phyloP scores from a whole-genome alignment of 2,888 invertebrate species.

The Eugnorisma glareosa region DNA sequence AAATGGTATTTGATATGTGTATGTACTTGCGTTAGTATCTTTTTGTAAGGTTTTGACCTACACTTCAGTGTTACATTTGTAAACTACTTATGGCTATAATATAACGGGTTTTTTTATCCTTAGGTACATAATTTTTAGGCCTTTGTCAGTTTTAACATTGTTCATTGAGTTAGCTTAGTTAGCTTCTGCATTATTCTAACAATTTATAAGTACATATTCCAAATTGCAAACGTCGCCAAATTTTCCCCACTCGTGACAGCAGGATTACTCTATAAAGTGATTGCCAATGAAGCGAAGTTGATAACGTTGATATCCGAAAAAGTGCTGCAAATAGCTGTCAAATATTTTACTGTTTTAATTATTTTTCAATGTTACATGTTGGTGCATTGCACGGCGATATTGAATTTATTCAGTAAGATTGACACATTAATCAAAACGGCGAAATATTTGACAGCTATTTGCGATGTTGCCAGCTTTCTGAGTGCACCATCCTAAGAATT shows the following conservation, averaged over 20 bases:
- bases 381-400: neutral
- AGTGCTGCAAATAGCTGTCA: neutral
- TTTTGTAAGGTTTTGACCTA: slow-evolving; percentile 27
- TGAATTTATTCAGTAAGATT: neutral
- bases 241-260: neutral
- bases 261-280: neutral
- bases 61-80: slow-evolving; percentile 16
- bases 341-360: neutral
- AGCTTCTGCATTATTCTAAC: neutral
- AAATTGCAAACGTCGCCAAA: too few relatives aligned
- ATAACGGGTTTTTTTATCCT: slow-evolving; percentile 22
- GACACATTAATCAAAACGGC: neutral
- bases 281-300: neutral
- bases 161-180: neutral
- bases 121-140: neutral
- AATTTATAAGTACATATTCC: neutral
- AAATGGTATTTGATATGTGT: slow-evolving; percentile 57
- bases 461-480: neutral
- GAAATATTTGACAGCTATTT: neutral
- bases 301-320: too few relatives aligned
- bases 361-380: neutral
- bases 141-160: neutral
- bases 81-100: slow-evolving; percentile 36
- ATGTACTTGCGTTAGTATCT: slow-evolving; percentile 32
- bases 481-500: neutral